Evolutionary conservation across 2,888 invertebrate genomes (phyloP).

Genomic region (Xestia sexstrigata): DNA sequence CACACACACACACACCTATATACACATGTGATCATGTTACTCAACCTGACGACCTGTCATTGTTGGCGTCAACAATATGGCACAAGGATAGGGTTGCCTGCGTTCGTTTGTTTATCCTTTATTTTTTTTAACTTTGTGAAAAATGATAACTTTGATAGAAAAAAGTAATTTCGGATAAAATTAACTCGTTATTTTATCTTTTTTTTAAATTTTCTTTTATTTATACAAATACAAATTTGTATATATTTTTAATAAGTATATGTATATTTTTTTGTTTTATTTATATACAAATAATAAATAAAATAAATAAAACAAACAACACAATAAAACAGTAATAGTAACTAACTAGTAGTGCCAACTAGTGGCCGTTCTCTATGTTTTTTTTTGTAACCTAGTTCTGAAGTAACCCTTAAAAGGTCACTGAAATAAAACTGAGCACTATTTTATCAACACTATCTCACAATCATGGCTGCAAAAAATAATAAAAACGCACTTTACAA

Average conservation of each 20-base stretch:
- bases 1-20: conserved; percentile 19
- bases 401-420: neutral
- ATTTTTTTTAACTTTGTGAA: neutral
- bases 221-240: neutral
- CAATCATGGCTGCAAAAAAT: neutral
- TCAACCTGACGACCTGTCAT: conserved; percentile 79
- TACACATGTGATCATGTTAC: conserved; percentile 67
- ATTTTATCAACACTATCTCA: neutral
- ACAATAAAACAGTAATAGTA: too few species aligned
- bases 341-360: neutral
- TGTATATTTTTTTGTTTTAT: too few species aligned
- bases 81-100: conserved; percentile 56
- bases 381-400: neutral
- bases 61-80: conserved; percentile 69
- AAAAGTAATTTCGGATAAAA: neutral
- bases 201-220: neutral
- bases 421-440: neutral
- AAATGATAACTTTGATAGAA: neutral
- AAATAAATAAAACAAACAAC: neutral
- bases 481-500: conserved; percentile 43
- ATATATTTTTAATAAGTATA: too few species aligned
- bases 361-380: neutral
- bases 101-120: conserved; percentile 25
- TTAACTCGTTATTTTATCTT: neutral
- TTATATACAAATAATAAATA: neutral